phyloP scores from a whole-genome alignment of 2,113 vertebrate genomes.

The Prietella phreatophila region DNA sequence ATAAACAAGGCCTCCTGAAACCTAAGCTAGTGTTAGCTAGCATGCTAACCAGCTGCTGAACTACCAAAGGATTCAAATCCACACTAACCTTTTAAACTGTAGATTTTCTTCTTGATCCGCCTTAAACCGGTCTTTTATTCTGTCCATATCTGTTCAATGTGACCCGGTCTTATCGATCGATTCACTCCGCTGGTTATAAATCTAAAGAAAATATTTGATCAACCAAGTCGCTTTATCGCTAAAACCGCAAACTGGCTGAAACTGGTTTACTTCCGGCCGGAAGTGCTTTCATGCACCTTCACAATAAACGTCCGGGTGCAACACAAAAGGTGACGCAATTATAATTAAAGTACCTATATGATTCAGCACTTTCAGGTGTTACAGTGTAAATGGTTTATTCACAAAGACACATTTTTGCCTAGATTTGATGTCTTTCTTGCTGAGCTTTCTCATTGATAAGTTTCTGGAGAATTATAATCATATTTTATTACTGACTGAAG shows the following conservation, averaged over 20 bases:
- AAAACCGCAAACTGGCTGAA: constrained; percentile 15
- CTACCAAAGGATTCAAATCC: background rate
- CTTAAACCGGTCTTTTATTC: constrained; percentile 20
- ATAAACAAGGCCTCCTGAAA: constrained; percentile 4
- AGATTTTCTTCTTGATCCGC: background rate
- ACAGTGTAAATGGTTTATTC: too few species aligned
- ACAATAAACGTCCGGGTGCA: constrained; percentile 11
- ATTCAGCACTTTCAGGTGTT: too few species aligned
- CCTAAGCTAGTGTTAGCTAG: background rate
- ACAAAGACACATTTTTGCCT: too few species aligned
- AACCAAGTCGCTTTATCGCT: background rate
- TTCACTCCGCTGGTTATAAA: background rate
- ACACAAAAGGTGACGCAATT: background rate
- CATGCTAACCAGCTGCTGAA: background rate
- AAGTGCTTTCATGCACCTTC: background rate
- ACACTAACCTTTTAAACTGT: constrained; percentile 20
- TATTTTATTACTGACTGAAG: too few species aligned
- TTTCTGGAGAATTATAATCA: too few species aligned
- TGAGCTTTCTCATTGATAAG: too few species aligned
- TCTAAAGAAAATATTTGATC: background rate
- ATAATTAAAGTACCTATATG: background rate
- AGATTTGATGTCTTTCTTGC: too few species aligned
- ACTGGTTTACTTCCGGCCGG: constrained; percentile 9
- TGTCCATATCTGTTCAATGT: constrained; percentile 4
- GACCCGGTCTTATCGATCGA: background rate